phyloP scores from a whole-genome alignment of 2,888 invertebrate genomes.

The Brachyopa scutellaris region DNA sequence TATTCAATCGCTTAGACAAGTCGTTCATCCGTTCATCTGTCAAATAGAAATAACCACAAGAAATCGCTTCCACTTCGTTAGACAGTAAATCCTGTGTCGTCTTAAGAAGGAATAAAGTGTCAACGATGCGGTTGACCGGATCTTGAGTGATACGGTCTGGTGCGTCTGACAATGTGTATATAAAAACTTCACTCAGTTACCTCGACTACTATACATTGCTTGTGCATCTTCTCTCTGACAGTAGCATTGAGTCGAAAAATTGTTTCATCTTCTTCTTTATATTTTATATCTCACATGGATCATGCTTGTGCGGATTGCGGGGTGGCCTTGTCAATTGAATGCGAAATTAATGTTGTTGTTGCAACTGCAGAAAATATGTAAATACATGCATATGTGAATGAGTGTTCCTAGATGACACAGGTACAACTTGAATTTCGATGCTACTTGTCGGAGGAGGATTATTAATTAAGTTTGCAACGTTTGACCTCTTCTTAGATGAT shows the following conservation, averaged over 20 bases:
- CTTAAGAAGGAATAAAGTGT: not conserved
- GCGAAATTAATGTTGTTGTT: slow-evolving; percentile 35
- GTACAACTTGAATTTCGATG: slow-evolving; percentile 19
- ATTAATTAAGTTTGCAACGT: slow-evolving; percentile 39
- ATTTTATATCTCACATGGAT: not conserved
- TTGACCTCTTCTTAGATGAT: slow-evolving; percentile 30
- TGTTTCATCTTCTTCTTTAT: not conserved
- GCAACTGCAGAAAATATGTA: slow-evolving; percentile 6
- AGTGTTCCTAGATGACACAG: not conserved
- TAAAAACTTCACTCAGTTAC: not conserved
- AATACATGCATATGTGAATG: not conserved
- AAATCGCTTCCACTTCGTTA: slow-evolving; percentile 21
- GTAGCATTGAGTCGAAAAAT: not conserved
- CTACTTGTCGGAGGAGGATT: not conserved
- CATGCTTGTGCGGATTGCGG: not conserved
- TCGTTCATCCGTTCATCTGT: slow-evolving; percentile 13
- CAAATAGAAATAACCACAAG: slow-evolving; percentile 46
- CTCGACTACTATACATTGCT: not conserved
- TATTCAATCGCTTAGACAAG: slow-evolving; percentile 4
- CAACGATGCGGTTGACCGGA: slow-evolving; percentile 51
- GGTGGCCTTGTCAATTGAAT: slow-evolving; percentile 49
- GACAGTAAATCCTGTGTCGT: not conserved
- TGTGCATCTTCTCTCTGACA: slow-evolving; percentile 7
- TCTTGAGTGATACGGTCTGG: slow-evolving; percentile 41
- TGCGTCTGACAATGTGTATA: slow-evolving; percentile 32